Conservation (phyloP, 2,797 vertebrate genomes). For the Hippocampus kuda region DNA sequence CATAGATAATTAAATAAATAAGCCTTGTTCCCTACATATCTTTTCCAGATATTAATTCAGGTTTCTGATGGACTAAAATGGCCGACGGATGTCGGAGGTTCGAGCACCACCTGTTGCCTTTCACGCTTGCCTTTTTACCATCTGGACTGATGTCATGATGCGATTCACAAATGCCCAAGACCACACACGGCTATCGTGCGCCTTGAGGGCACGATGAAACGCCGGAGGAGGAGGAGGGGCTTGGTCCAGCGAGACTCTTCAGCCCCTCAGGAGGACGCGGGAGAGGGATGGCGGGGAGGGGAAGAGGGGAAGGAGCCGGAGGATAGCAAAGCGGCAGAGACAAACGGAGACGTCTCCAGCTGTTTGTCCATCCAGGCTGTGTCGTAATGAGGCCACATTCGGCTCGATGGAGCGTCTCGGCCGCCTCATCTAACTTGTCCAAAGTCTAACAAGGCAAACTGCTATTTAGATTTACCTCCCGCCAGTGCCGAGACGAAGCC, state of each 20-base stretch:
- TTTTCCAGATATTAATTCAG: too few species aligned
- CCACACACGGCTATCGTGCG: background rate
- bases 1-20: too few species aligned
- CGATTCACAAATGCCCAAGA: background rate
- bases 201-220: background rate
- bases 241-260: slow-evolving; percentile 44
- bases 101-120: background rate
- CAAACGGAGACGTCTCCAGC: slow-evolving; percentile 51
- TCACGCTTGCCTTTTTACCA: too few species aligned
- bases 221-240: slow-evolving; percentile 20
- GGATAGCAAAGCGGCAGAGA: slow-evolving; percentile 36
- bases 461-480: slow-evolving; percentile 63
- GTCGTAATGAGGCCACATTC: slow-evolving; percentile 60
- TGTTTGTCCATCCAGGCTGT: slow-evolving; percentile 55
- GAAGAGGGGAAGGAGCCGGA: slow-evolving; percentile 42
- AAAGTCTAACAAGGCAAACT: slow-evolving; percentile 64
- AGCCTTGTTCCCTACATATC: too few species aligned
- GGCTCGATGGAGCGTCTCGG: slow-evolving; percentile 50
- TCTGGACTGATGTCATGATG: background rate
- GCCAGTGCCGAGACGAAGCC: slow-evolving; percentile 42
- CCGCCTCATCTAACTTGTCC: slow-evolving; percentile 63
- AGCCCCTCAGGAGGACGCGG: slow-evolving; percentile 45
- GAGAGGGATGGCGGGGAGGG: slow-evolving; percentile 35
- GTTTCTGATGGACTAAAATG: background rate
- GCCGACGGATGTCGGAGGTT: background rate